These are phyloP conservation scores for Heliconius charithonia DNA, from an alignment of 2,888 invertebrate genomes.

Conservation along the genomic window DNA sequence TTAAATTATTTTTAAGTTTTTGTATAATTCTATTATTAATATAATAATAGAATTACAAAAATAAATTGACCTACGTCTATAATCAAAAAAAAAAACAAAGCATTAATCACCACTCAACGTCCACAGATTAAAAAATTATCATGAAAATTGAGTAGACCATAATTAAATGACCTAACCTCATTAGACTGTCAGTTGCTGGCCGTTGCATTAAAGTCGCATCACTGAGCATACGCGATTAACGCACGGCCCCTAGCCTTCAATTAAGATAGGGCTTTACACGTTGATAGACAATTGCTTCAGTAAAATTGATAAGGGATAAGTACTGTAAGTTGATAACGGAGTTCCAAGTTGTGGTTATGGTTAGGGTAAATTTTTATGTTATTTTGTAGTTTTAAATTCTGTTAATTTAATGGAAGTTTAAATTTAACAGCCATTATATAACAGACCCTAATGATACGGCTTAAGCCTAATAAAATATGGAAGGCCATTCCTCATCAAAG, in stretches of 20 bases:
- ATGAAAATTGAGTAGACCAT: conserved; percentile 17
- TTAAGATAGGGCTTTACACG: conserved; percentile 27
- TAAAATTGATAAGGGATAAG: conserved; percentile 15
- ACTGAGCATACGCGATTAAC: conserved; percentile 25
- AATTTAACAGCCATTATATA: too few relatives aligned
- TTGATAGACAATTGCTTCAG: conserved; percentile 24
- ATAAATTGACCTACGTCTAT: too few relatives aligned
- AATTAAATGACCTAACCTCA: conserved; percentile 22
- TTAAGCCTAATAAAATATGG: not conserved
- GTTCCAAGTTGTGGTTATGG: not conserved
- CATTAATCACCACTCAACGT: not conserved
- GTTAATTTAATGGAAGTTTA: too few relatives aligned
- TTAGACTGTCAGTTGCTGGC: conserved; percentile 12
- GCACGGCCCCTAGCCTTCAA: conserved; percentile 22
- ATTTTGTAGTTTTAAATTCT: not conserved
- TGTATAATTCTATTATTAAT: too few relatives aligned
- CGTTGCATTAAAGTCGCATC: conserved; percentile 21
- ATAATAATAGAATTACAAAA: too few relatives aligned
- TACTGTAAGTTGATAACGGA: not conserved
- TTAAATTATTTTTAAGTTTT: too few relatives aligned
- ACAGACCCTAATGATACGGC: too few relatives aligned
- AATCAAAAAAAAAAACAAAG: not conserved
- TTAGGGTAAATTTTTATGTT: not conserved
- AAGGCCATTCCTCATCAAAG: not conserved
- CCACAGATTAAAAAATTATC: conserved; percentile 2